Evolutionary conservation across 1,140 invertebrate genomes (phyloP), one percentile per base, ranked within the genome.

Genomic region (Subanguina moxae): DNA sequence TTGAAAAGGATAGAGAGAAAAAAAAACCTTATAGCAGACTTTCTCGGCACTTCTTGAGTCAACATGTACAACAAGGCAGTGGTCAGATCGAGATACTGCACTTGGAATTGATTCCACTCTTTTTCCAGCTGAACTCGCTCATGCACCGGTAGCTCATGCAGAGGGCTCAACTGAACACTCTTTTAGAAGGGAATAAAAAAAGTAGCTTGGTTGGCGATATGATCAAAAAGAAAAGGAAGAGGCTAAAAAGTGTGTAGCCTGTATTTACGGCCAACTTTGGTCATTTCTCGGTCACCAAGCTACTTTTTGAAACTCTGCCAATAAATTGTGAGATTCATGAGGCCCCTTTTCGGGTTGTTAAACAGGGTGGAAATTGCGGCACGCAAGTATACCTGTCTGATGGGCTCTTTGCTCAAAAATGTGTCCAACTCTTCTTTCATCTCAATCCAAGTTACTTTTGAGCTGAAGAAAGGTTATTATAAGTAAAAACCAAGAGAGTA

Each of bases 101-200:
- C 76, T 65, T 76, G 71, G 45, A 59, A 76, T 48, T 76, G 74
- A 5, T 77, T 74, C 64, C 73, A 78, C 43, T 77, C 61, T 52
- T 52, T 52, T 19, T 52, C 23, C 17, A 5, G 23, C 8, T 7
- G n/a, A 52, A 21, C 48, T 1, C n/a, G 23, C n/a, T 52, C 48
- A 52, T 52, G 48, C 17, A 52, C 8, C 17, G n/a, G 48, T 21
- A 25, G 8, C 15, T 52, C 17, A 15, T 21, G 23, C 48, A 21
- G 48, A 15, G 48, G 3, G 3, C 3, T 52, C 23, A 52, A 52
- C 23, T 52, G 17, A 52, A 52, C 8, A 5, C 11, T 38, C 11
- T 38, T 38, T n/a, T n/a, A n/a, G n/a, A n/a, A n/a, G n/a, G n/a
- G n/a, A n/a, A n/a, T n/a, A n/a, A n/a, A n/a, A n/a, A n/a, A n/a